Percentiles rank a stretch among this genome's conserved stretches.
Evolutionary conservation across 2,797 vertebrate genomes (phyloP).

Genomic region (Rhynchotus rufescens): DNA sequence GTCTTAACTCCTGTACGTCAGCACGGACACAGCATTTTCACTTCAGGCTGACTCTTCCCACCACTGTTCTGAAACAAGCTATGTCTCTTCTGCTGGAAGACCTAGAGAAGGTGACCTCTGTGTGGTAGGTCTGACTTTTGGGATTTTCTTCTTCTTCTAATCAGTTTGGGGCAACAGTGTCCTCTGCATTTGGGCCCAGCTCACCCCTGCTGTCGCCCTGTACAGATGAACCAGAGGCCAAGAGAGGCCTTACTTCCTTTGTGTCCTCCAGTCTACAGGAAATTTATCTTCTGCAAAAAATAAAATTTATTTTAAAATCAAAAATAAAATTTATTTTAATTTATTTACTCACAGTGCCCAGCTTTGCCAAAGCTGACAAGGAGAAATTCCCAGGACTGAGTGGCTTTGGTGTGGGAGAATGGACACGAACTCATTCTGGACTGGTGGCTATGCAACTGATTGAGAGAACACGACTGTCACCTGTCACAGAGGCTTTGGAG

Average conservation of each 20-base stretch:
- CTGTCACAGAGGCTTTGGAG: neutral
- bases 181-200: neutral
- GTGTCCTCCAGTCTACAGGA: neutral
- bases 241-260: neutral
- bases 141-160: neutral
- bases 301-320: too few species aligned
- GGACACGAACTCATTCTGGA: neutral
- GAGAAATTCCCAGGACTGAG: neutral
- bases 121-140: accelerated
- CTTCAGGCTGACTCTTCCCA: neutral
- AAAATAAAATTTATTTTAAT: too few species aligned
- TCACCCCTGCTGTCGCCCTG: neutral
- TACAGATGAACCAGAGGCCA: neutral
- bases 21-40: neutral
- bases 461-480: too few species aligned
- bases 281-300: too few species aligned
- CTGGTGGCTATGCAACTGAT: neutral
- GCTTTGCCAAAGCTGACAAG: neutral
- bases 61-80: neutral
- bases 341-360: neutral
- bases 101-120: neutral
- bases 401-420: neutral
- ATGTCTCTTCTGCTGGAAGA: neutral
- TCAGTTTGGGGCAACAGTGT: neutral
- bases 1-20: neutral